Evolutionary conservation across 2,113 vertebrate genomes (phyloP), one percentile per base, ranked within the genome.

Genomic region (Bufo bufo): DNA sequence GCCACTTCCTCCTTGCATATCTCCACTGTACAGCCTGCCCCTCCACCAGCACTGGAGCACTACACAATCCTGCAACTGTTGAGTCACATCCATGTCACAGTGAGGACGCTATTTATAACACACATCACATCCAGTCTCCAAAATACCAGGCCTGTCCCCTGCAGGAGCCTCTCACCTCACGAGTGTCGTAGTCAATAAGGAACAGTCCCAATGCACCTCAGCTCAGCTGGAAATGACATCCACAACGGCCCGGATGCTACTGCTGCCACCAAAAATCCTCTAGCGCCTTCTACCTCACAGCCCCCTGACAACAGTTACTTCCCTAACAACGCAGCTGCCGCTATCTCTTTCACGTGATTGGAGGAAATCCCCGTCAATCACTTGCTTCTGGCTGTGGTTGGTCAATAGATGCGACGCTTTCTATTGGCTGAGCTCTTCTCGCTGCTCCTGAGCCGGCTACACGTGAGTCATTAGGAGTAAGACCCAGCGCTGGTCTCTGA

Each of bases 301-400:
- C 61, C 66, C 58, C 66, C 4, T 86, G 79, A 65, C 80, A 59
- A 66, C 87, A 77, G 69, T 71, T 75, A 82, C 79, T 87, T 87
- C 86, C 87, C 87, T 88, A 72, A 83, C 87, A 83, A 65, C 80
- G 12, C 69, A 69, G 71, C 69, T 19, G 80, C 81, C 16, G 17
- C 20, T 1, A 5, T 58, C 56, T 50, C 50, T 59, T 75, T 14
- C 87, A n/a, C 19, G 7, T 17, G 11, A 83, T 83, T 88, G 71
- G 87, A 43, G 12, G 6, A 50, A 9, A n/a, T 16, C n/a, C 1
- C 19, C 77, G 80, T 88, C 87, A 65, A 63, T 88, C 80, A 88
- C 13, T 0, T 6, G 19, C 20, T 0, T 1, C 45, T 12, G 3
- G 12, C 74, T 17, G 10, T 20, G 69, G 77, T 88, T 88, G 80